Percentiles rank a stretch among this genome's conserved stretches.
These are phyloP conservation scores for Sebastes kiyomatsui DNA, from an alignment of 2,797 vertebrate species.

Conservation along the genomic window DNA sequence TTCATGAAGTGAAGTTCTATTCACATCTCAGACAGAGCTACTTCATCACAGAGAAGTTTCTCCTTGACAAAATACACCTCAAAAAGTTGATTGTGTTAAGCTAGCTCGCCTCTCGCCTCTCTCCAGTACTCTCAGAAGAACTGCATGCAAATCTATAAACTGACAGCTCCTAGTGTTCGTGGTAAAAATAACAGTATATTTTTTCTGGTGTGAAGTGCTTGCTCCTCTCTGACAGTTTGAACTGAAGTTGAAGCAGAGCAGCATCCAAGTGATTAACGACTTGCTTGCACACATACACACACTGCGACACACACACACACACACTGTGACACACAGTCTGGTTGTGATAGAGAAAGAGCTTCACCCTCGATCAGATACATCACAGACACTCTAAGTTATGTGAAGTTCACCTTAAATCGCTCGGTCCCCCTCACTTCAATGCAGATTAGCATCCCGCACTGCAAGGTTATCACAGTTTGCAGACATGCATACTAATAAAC, in stretches of 20 bases:
- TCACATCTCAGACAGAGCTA: constrained; percentile 39
- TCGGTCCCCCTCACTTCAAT: background rate
- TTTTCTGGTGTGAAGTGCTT: constrained; percentile 34
- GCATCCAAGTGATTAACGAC: constrained; percentile 70
- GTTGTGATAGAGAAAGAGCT: constrained; percentile 19
- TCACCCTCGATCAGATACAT: constrained; percentile 43
- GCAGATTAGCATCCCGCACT: constrained; percentile 21
- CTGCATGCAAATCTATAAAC: constrained; percentile 37
- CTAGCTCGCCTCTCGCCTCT: constrained; percentile 12
- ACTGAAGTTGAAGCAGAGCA: constrained; percentile 46
- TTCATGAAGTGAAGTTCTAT: constrained; percentile 32
- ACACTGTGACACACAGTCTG: background rate
- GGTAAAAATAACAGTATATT: constrained; percentile 25
- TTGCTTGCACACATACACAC: background rate
- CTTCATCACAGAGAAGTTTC: constrained; percentile 48
- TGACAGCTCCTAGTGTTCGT: constrained; percentile 26
- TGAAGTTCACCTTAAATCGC: constrained; percentile 48
- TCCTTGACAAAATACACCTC: constrained; percentile 29
- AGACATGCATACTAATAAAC: constrained; percentile 25
- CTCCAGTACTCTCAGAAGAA: background rate
- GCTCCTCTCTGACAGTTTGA: constrained; percentile 51
- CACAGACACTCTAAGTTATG: constrained; percentile 24
- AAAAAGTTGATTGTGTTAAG: constrained; percentile 29
- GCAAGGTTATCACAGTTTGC: constrained; percentile 23
- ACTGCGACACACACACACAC: background rate